A percentile compares a stretch with the other conserved stretches of the same genome.
These are phyloP conservation scores for Drosophila arizonae DNA, from an alignment of 1,140 invertebrate species.

Conservation along the genomic window DNA sequence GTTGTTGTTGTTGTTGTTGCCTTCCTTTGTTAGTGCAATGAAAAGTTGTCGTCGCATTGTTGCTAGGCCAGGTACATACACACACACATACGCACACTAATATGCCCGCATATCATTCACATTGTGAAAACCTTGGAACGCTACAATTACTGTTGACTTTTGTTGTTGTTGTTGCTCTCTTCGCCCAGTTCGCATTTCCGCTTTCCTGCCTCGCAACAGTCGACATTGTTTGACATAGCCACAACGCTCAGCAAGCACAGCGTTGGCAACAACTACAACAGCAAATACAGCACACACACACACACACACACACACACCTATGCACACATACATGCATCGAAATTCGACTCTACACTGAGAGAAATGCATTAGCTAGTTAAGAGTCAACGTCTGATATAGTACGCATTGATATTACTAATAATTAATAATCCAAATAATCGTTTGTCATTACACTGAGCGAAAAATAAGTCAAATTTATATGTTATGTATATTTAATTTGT, in stretches of 20 bases:
- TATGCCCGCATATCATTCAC: conserved; percentile 62
- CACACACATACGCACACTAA: conserved; percentile 39
- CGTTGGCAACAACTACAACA: conserved; percentile 60
- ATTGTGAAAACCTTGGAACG: conserved; percentile 78
- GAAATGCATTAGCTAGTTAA: not conserved
- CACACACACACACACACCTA: not conserved
- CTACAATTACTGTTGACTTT: conserved; percentile 79
- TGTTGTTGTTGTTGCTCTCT: conserved; percentile 46
- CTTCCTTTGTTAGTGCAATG: conserved; percentile 55
- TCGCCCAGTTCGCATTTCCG: conserved; percentile 72
- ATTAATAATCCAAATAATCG: too few species aligned
- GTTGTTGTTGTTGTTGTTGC: conserved; percentile 41
- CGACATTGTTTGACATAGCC: conserved; percentile 76
- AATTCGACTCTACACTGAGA: conserved; percentile 18
- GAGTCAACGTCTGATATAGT: too few species aligned
- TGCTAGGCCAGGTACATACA: conserved; percentile 65
- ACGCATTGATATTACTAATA: too few species aligned
- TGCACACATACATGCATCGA: not conserved
- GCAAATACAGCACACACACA: conserved; percentile 4
- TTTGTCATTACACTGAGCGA: too few species aligned
- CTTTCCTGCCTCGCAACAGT: conserved; percentile 64
- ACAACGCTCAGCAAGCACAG: conserved; percentile 30
- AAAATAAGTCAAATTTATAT: too few species aligned
- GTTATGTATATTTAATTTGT: too few species aligned
- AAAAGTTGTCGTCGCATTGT: conserved; percentile 64